These are phyloP conservation scores for Labroides dimidiatus DNA, from an alignment of 2,797 vertebrate genomes.

Conservation along the genomic window DNA sequence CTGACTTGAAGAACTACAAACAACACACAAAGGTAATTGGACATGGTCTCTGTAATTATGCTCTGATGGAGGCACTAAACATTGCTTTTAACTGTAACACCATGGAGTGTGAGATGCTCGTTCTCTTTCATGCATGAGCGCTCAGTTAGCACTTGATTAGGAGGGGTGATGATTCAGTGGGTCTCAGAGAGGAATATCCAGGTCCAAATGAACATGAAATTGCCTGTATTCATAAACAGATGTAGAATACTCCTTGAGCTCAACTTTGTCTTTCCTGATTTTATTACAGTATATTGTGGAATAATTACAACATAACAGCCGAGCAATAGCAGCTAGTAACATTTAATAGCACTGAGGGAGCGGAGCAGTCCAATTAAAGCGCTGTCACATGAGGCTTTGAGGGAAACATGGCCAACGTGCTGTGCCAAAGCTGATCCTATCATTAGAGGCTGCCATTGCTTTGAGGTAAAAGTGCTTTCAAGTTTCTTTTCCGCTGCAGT, in stretches of 20 bases:
- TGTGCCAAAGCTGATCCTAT: constrained; percentile 74
- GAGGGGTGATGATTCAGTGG: constrained; percentile 47
- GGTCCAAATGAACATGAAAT: constrained; percentile 53
- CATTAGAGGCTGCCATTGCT: constrained; percentile 76
- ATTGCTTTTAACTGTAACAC: constrained; percentile 47
- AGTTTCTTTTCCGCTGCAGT: constrained; percentile 65
- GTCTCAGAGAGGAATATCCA: constrained; percentile 41
- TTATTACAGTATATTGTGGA: constrained; percentile 61
- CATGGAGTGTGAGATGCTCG: constrained; percentile 37
- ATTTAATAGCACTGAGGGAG: constrained; percentile 61
- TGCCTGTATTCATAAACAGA: constrained; percentile 45
- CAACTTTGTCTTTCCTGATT: constrained; percentile 67
- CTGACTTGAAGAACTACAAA: constrained; percentile 50
- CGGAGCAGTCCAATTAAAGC: constrained; percentile 78
- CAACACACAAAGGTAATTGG: constrained; percentile 60
- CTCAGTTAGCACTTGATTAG: constrained; percentile 59
- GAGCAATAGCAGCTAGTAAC: constrained; percentile 62
- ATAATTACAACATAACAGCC: constrained; percentile 73
- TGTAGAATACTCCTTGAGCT: constrained; percentile 44
- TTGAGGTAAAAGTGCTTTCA: constrained; percentile 78
- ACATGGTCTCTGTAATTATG: constrained; percentile 62
- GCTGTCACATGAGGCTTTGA: constrained; percentile 76
- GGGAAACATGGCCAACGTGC: constrained; percentile 66
- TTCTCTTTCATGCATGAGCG: constrained; percentile 55
- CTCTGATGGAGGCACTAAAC: constrained; percentile 41